These are phyloP conservation scores for Arbacia lixula DNA, from an alignment of 53 echinoderm and acorn worm species.

Conservation along the genomic window DNA sequence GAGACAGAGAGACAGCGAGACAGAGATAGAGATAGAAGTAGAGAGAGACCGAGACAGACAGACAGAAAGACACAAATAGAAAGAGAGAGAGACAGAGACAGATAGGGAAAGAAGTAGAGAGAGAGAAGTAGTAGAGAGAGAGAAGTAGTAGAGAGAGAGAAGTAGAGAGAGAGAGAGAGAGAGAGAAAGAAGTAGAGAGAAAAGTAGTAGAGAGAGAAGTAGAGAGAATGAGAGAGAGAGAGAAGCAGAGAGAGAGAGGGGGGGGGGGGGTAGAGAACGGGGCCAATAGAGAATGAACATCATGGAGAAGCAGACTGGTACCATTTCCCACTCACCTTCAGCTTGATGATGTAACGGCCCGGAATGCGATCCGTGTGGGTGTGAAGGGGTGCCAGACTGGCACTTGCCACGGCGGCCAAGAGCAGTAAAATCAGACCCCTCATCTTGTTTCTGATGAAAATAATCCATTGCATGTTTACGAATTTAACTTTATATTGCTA, in stretches of 20 bases:
- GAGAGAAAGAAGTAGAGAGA: background rate
- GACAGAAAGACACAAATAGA: background rate
- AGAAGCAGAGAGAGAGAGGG: background rate
- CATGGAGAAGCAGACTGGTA: too few species aligned
- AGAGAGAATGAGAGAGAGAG: background rate
- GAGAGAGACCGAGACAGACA: background rate
- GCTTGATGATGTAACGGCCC: constrained; percentile 48
- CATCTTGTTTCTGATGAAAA: too few species aligned
- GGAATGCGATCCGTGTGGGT: constrained; percentile 36
- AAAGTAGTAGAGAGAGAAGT: background rate
- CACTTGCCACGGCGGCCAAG: constrained; percentile 22
- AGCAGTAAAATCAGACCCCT: constrained; percentile 25
- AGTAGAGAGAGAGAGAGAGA: background rate
- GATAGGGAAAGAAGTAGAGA: background rate
- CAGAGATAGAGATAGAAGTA: background rate
- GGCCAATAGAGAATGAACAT: too few species aligned
- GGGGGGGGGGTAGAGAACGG: background rate
- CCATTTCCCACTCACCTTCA: constrained; percentile 42
- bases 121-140: background rate
- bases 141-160: background rate
- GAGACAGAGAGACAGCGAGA: background rate
- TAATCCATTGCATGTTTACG: too few species aligned
- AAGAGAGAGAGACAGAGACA: background rate
- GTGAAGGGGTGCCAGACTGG: constrained; percentile 35
- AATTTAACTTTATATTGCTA: too few species aligned